phyloP scores from a whole-genome alignment of 2,113 vertebrate species.

The Furnarius figulus region DNA sequence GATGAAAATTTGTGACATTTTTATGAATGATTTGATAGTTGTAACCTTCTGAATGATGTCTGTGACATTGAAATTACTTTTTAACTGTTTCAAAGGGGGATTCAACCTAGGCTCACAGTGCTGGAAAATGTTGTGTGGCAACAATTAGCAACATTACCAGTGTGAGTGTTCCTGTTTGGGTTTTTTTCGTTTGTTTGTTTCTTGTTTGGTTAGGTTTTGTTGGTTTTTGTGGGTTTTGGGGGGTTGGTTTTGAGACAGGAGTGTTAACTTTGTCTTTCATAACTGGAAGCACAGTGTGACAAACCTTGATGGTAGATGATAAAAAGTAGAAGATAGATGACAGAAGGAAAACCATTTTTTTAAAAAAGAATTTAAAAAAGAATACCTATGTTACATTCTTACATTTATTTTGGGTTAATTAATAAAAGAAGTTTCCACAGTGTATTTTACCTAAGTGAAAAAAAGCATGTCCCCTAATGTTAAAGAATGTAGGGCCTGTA shows the following conservation, averaged over 20 bases:
- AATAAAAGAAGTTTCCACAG: neutral
- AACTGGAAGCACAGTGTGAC: fast-evolving
- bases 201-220: neutral
- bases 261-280: neutral
- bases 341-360: neutral
- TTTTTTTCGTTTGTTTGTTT: no score
- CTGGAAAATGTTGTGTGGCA: neutral
- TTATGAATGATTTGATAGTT: neutral
- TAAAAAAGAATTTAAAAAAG: neutral
- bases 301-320: neutral
- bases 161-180: no score
- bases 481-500: neutral
- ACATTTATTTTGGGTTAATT: neutral
- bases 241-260: neutral
- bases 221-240: neutral
- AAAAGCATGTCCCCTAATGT: neutral
- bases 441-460: neutral
- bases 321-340: no score
- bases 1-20: neutral
- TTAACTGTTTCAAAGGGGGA: neutral
- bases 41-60: neutral
- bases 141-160: neutral
- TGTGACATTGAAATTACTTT: neutral
- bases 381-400: neutral
- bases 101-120: neutral